Conservation (phyloP, 2,888 invertebrate species). For the Epinotia brunnichana region DNA sequence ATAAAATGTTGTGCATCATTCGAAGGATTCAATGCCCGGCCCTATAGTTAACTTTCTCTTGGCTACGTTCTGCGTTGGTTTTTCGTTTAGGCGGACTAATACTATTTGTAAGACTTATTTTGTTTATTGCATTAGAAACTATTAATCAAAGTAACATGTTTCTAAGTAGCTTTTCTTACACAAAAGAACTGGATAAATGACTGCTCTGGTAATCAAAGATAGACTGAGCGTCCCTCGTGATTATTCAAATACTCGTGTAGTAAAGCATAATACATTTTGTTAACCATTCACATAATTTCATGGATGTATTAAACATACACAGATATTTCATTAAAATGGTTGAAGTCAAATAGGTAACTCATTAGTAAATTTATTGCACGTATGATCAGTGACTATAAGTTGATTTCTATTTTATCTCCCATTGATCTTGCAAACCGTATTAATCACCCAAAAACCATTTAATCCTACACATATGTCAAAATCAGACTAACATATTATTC, state of each 20-base stretch:
- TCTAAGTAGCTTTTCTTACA: too few species aligned
- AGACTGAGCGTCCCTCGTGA: too few species aligned
- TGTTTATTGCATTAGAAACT: too few species aligned
- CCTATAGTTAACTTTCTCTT: not conserved
- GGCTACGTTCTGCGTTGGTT: not conserved
- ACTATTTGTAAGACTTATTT: constrained; percentile 1
- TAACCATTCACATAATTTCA: not conserved
- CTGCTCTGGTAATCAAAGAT: too few species aligned
- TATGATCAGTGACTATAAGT: not conserved
- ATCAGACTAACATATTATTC: not conserved
- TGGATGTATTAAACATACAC: not conserved
- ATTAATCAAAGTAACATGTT: too few species aligned
- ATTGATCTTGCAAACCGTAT: not conserved
- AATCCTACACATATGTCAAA: not conserved
- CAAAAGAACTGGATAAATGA: too few species aligned
- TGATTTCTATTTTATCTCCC: not conserved
- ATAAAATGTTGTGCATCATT: constrained; percentile 27
- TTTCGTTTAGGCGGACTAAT: not conserved
- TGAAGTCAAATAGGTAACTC: not conserved
- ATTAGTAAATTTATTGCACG: not conserved
- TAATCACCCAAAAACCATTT: not conserved
- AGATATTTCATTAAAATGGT: not conserved
- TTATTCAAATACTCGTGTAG: too few species aligned
- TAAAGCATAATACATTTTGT: not conserved
- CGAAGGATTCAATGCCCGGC: constrained; percentile 6